Evolutionary conservation across 2,113 vertebrate species (phyloP), one percentile per base, ranked within the genome.

Genomic region (Macaca mulatta): DNA sequence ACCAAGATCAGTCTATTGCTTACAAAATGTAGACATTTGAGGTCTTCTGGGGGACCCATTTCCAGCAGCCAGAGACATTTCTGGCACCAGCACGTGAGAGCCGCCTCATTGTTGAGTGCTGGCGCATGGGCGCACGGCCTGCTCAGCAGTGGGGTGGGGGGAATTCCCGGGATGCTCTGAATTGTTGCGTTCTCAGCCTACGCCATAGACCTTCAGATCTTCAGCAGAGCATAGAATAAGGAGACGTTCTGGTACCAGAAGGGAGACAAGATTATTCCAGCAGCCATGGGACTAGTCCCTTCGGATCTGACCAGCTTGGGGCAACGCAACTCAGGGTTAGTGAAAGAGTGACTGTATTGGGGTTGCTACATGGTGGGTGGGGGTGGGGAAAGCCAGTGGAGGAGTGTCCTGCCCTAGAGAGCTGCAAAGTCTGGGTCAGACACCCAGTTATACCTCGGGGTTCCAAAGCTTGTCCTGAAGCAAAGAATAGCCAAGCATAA

Each of bases 121-220:
- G 55, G 43, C 0, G 0, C 43, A 12, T 1, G 30, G 52, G 61
- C 57, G 5, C 84, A 80, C 10, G 30, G 87, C 38, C n/a, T 8
- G 11, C 16, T 93, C 40, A 57, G 35, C 50, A 48, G 25, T 80
- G 85, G 96, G 92, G 35, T 32, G 40, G 30, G 40, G 79, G 92
- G 48, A 72, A 64, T 89, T 85, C 96, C 52, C 81, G n/a, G 75
- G 38, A 97, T 97, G 87, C 97, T 97, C 93, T 75, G 35, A 95
- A 96, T 80, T 85, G 18, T 45, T 97, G 50, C 40, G 32, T 6
- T 93, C 96, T 30, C 90, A 96, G 18, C 27, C n/a, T 67, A 93
- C 57, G 81, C 40, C 82, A 93, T 1, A 45, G 48, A 50, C 89
- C 94, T 97, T 98, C 77, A 3, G 67, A 85, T 83, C 77, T 93